These are phyloP conservation scores for Poecilia gillii DNA, from an alignment of 2,797 vertebrate species.

Conservation along the genomic window DNA sequence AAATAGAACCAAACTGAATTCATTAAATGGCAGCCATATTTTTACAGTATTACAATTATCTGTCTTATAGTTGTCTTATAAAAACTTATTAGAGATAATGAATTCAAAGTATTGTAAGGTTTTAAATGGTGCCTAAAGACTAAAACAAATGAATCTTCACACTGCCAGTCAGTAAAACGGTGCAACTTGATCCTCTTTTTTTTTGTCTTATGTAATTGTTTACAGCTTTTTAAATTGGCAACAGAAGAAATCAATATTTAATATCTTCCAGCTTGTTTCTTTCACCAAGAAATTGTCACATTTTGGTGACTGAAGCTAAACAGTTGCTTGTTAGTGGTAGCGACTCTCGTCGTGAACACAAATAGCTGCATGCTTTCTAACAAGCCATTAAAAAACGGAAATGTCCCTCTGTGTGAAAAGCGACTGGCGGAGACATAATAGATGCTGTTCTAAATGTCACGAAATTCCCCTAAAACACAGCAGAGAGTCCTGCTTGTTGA, in stretches of 20 bases:
- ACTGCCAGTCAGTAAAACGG: neutral
- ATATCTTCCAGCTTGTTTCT: conserved; percentile 25
- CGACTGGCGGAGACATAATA: conserved; percentile 25
- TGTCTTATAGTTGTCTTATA: neutral
- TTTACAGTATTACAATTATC: neutral
- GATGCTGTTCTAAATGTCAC: conserved; percentile 28
- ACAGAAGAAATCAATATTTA: conserved; percentile 20
- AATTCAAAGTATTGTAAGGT: neutral
- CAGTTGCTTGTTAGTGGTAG: conserved; percentile 51
- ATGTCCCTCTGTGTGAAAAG: conserved; percentile 16
- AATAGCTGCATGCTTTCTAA: conserved; percentile 44
- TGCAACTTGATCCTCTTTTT: neutral
- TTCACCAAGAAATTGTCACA: conserved; percentile 37
- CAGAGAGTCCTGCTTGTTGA: conserved; percentile 16
- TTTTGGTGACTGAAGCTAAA: conserved; percentile 35
- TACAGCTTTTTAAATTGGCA: conserved; percentile 6
- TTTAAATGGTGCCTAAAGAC: neutral
- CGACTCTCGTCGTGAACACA: conserved; percentile 11
- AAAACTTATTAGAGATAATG: neutral
- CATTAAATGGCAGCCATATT: neutral
- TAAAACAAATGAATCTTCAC: neutral
- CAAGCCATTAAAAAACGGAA: conserved; percentile 52
- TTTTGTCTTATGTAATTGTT: neutral
- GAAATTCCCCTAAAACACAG: conserved; percentile 3
- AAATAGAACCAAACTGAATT: neutral